Percentiles rank a stretch among this genome's conserved stretches.
These are phyloP conservation scores for Pseudorasbora parva DNA, from an alignment of 2,113 vertebrate species.

Conservation along the genomic window DNA sequence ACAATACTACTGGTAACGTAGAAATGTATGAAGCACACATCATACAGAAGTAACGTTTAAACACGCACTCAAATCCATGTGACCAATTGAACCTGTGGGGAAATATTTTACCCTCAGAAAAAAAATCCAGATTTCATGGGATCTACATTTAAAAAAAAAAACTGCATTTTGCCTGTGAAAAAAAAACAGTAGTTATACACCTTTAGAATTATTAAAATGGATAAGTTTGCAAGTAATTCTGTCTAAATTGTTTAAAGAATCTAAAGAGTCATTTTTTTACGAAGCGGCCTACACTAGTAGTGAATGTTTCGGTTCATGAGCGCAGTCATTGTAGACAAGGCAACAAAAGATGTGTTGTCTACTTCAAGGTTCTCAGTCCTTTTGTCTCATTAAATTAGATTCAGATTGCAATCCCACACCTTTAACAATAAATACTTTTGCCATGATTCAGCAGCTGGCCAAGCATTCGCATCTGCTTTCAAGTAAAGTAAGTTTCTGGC, in stretches of 20 bases:
- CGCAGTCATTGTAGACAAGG: not conserved
- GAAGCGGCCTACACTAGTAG: not conserved
- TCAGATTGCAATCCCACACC: not conserved
- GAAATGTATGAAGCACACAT: no score
- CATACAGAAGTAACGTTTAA: no score
- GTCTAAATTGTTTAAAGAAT: not conserved
- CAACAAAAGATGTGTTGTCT: constrained; percentile 1
- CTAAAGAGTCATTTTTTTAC: not conserved
- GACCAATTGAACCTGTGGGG: no score
- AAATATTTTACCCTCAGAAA: not conserved
- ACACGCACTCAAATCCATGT: no score
- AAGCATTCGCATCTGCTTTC: not conserved
- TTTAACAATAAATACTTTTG: not conserved
- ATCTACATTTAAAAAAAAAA: no score
- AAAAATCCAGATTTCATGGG: not conserved
- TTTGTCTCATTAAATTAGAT: not conserved
- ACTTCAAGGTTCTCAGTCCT: not conserved
- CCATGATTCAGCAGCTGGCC: not conserved
- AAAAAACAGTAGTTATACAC: no score
- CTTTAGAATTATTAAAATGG: no score
- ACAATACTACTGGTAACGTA: no score
- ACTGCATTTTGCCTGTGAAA: no score
- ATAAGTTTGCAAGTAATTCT: no score
- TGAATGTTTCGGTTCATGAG: not conserved
- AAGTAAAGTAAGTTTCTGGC: not conserved